Percentiles rank a stretch among this genome's conserved stretches.
phyloP scores from a whole-genome alignment of 2,113 vertebrate genomes.

The Gopherus evgoodei region DNA sequence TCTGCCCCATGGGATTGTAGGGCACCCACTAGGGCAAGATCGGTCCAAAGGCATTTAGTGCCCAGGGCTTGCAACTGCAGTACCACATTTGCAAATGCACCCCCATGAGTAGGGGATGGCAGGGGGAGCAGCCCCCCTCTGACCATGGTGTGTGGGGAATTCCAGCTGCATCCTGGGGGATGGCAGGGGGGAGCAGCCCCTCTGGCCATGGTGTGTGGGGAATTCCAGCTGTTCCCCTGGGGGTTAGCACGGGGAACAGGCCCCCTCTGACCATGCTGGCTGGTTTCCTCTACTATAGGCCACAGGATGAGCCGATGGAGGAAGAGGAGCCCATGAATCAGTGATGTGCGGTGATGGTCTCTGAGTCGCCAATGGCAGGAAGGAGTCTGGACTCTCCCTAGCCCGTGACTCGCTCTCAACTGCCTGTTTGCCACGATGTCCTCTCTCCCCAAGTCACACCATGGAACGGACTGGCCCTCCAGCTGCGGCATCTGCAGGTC shows the following conservation, averaged over 20 bases:
- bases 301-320: slow-evolving; percentile 76
- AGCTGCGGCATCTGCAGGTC: neutral
- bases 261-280: fast-evolving
- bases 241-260: too few relatives aligned
- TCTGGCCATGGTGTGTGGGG: neutral
- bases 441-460: neutral
- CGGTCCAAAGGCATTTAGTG: neutral
- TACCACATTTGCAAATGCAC: neutral
- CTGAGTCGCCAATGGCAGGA: slow-evolving; percentile 34
- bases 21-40: neutral
- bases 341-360: slow-evolving; percentile 26
- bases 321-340: slow-evolving; percentile 76
- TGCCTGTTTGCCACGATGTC: neutral
- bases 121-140: too few relatives aligned
- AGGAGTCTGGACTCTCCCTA: neutral
- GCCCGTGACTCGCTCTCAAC: neutral
- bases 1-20: neutral
- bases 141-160: neutral
- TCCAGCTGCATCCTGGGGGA: neutral
- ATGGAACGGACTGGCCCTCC: neutral
- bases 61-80: neutral
- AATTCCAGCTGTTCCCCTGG: fast-evolving
- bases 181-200: too few relatives aligned
- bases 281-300: slow-evolving; percentile 32
- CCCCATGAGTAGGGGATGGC: neutral